Evolutionary conservation across 2,113 vertebrate species (phyloP).

Genomic region (Mola mola): DNA sequence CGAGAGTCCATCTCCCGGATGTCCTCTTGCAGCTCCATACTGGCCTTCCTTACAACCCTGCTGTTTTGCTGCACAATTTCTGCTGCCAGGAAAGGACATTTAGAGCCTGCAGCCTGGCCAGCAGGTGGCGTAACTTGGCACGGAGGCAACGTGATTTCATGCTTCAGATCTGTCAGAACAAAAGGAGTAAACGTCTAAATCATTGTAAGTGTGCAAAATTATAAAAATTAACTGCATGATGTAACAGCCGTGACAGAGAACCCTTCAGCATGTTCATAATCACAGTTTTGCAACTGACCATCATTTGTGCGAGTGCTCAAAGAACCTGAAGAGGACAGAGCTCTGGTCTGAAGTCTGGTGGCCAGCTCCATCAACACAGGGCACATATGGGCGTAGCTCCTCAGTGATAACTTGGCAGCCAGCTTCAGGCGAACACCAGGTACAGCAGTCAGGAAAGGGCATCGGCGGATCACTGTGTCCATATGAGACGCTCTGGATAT

Average conservation of each 20-base stretch:
- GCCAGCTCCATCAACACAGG: constrained; percentile 90
- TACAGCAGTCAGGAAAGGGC: constrained; percentile 88
- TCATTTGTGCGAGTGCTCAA: constrained; percentile 74
- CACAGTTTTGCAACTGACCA: constrained; percentile 73
- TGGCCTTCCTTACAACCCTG: constrained; percentile 86
- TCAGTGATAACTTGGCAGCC: constrained; percentile 82
- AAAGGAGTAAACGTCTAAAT: background rate
- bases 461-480: constrained; percentile 87
- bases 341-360: constrained; percentile 74
- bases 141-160: constrained; percentile 50
- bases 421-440: constrained; percentile 89
- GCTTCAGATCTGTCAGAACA: constrained; percentile 21
- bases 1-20: constrained; percentile 83
- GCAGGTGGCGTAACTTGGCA: constrained; percentile 63
- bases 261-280: too few relatives aligned
- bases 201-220: background rate
- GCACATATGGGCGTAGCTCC: constrained; percentile 88
- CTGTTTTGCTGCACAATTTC: constrained; percentile 87
- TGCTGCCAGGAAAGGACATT: constrained; percentile 91
- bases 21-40: constrained; percentile 90
- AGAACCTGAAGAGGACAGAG: constrained; percentile 79
- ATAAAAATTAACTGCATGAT: background rate
- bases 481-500: constrained; percentile 67
- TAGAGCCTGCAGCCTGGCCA: constrained; percentile 79
- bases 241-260: too few relatives aligned